Evolutionary conservation across 2,888 invertebrate species (phyloP).

Genomic region (Sphinx pinastri): DNA sequence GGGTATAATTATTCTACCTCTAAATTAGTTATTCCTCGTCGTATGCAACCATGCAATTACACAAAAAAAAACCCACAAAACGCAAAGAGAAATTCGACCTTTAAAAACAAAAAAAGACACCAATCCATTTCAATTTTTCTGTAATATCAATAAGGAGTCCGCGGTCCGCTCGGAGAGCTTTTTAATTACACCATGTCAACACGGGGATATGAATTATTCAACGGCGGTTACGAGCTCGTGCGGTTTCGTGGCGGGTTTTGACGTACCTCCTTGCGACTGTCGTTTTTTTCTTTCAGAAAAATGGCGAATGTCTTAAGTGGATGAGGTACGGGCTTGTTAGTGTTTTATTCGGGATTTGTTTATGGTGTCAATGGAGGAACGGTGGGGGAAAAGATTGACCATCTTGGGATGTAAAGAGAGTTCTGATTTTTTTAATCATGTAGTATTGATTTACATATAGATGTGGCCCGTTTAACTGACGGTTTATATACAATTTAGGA

Average conservation of each 20-base stretch:
- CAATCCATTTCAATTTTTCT: conserved; percentile 46
- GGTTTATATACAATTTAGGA: too few species aligned
- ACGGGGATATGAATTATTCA: conserved; percentile 69
- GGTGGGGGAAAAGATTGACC: too few species aligned
- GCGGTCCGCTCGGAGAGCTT: conserved; percentile 53
- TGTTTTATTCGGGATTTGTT: too few species aligned
- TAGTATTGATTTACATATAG: too few species aligned
- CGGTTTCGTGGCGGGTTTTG: conserved; percentile 28
- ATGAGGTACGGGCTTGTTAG: background rate
- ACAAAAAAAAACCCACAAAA: background rate
- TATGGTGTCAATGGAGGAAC: too few species aligned
- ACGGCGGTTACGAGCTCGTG: conserved; percentile 19
- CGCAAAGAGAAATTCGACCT: conserved; percentile 26
- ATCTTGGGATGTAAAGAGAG: too few species aligned
- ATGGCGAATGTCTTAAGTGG: conserved; percentile 10
- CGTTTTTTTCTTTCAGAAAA: conserved; percentile 12
- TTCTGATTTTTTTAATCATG: too few species aligned
- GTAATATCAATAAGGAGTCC: conserved; percentile 50
- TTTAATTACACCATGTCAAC: conserved; percentile 77
- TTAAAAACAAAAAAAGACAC: conserved; percentile 24
- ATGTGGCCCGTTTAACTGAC: too few species aligned
- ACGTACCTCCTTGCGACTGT: conserved; percentile 29
- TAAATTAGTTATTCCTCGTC: too few species aligned
- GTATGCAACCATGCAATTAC: too few species aligned
- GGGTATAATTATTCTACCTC: too few species aligned